Evolutionary conservation across 2,888 invertebrate species (phyloP), one percentile per base, ranked within the genome.

Genomic region (Tineola bisselliella): DNA sequence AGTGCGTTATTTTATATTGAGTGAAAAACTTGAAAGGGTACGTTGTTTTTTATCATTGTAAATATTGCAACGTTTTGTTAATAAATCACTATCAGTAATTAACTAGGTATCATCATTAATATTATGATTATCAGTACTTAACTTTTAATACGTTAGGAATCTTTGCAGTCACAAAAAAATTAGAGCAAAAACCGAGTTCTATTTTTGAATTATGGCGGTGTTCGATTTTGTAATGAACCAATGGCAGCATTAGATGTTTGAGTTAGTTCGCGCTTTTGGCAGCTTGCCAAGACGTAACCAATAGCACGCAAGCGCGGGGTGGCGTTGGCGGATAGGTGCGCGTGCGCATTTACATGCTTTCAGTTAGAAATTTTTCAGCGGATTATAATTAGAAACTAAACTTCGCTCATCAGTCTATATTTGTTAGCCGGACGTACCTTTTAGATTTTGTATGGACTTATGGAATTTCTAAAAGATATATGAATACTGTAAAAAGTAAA

Each of bases 141-240:
- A 5, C 15, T 48, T 48, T 15, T 15, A 5, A 48, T n/a, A n/a
- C n/a, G n/a, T n/a, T n/a, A n/a, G n/a, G n/a, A 30, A 56, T 17
- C 25, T 1, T 11, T 56, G 56, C 18, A 18, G 3, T 56, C 17
- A 25, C 11, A 56, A 17, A 17, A 48, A 58, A 33, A 58, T n/a
- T 58, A 58, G 58, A 33, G 58, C 58, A 58, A 13, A n/a, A 1
- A 30, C 18, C n/a, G 8, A 70, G 69, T 73, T 84, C 86, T 87
- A 87, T 87, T 86, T 86, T 87, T 81, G 80, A 86, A 86, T 82
- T 54, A 81, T 75, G 80, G 86, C 84, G 86, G 86, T 84, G 86
- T 84, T 83, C 76, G 81, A 80, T 84, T 86, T 74, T 84, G 77
- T 69, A 38, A 33, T 73, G 67, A 65, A 66, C 84, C 86, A 84